Conservation (phyloP, 2,113 vertebrate species). For the Perccottus glenii region DNA sequence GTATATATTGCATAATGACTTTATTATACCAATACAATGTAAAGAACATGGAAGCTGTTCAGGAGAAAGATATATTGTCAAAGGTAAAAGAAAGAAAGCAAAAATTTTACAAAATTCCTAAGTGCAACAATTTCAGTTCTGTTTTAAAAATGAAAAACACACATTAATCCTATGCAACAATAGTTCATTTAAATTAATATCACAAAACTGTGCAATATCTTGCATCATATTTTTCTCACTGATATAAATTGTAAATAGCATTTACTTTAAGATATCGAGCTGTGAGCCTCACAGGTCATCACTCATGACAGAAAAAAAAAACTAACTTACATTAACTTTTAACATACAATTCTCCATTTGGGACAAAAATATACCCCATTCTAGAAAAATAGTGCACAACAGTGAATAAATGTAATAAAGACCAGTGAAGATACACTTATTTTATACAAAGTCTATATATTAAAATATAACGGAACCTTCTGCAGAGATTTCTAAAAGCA, state of each 20-base stretch:
- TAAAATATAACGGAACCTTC: constrained; percentile 65
- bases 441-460: constrained; percentile 69
- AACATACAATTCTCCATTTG: constrained; percentile 49
- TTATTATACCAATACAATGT: constrained; percentile 48
- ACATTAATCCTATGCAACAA: constrained; percentile 18
- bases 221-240: constrained; percentile 21
- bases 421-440: constrained; percentile 55
- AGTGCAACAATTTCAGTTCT: constrained; percentile 26
- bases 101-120: constrained; percentile 47
- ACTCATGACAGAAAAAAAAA: constrained; percentile 40
- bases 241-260: constrained; percentile 43
- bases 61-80: constrained; percentile 51
- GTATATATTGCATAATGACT: not conserved
- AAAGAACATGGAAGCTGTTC: constrained; percentile 49
- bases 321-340: constrained; percentile 35
- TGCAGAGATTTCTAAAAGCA: constrained; percentile 43
- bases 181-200: constrained; percentile 14
- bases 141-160: constrained; percentile 22
- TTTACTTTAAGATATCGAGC: constrained; percentile 24
- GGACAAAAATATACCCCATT: constrained; percentile 76
- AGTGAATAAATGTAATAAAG: constrained; percentile 50
- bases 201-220: constrained; percentile 37
- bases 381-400: constrained; percentile 77
- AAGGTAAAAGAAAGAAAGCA: constrained; percentile 26
- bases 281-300: constrained; percentile 28